These are phyloP conservation scores for Spodoptera littoralis DNA, from an alignment of 2,888 invertebrate species.

Conservation along the genomic window DNA sequence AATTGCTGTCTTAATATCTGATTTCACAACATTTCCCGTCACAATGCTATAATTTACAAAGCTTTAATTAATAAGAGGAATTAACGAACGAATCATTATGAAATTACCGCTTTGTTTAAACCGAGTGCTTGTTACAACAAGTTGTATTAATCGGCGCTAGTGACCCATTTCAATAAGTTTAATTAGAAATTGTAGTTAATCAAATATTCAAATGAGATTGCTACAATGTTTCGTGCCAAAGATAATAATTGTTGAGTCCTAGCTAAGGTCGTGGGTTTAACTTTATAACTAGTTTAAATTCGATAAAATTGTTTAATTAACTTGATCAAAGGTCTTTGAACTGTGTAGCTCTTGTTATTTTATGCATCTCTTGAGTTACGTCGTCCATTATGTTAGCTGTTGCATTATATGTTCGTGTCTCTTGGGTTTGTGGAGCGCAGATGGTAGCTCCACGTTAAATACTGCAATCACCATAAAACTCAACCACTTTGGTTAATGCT, in stretches of 20 bases:
- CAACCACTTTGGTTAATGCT: no score
- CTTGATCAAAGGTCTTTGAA: no score
- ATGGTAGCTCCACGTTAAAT: no score
- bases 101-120: constrained; percentile 49
- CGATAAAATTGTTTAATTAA: no score
- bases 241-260: constrained; percentile 35
- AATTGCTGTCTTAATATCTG: constrained; percentile 38
- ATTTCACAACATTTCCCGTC: constrained; percentile 44
- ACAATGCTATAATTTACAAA: constrained; percentile 42
- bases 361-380: no score
- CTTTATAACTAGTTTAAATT: constrained; percentile 10
- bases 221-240: constrained; percentile 47
- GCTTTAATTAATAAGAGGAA: constrained; percentile 54
- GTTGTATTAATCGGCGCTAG: constrained; percentile 27
- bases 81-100: constrained; percentile 56
- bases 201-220: constrained; percentile 76
- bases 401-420: no score
- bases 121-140: constrained; percentile 25
- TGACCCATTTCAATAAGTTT: constrained; percentile 64
- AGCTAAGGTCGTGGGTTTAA: constrained; percentile 40
- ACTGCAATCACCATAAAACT: no score
- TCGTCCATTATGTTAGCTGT: no score
- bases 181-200: constrained; percentile 73
- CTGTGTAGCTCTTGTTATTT: no score
- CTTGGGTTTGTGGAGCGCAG: no score